Conservation (phyloP, 2,888 invertebrate genomes). For the Cylloceria caligata region DNA sequence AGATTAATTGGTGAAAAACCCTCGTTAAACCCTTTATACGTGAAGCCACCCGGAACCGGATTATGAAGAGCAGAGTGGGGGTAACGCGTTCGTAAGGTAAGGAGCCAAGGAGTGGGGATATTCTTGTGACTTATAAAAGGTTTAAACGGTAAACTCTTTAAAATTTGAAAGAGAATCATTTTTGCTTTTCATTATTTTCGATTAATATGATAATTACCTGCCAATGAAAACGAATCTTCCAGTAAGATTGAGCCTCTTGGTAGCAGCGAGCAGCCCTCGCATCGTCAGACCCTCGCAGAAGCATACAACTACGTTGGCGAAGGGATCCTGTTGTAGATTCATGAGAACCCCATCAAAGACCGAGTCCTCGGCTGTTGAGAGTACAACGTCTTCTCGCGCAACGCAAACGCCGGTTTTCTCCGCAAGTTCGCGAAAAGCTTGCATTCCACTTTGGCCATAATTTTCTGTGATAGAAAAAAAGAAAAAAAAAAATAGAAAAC, state of each 20-base stretch:
- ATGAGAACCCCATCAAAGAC: constrained; percentile 86
- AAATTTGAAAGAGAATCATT: too few relatives aligned
- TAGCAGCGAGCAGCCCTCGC: constrained; percentile 88
- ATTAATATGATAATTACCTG: constrained; percentile 85
- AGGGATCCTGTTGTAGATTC: constrained; percentile 86
- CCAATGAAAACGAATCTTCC: constrained; percentile 89
- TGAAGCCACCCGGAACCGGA: too few relatives aligned
- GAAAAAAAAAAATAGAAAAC: constrained; percentile 72
- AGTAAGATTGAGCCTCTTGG: constrained; percentile 86
- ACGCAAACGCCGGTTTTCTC: constrained; percentile 89
- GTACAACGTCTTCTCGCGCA: constrained; percentile 88
- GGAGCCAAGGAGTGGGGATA: too few relatives aligned
- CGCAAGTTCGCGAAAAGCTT: constrained; percentile 90
- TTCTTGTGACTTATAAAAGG: too few relatives aligned
- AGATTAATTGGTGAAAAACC: neutral
- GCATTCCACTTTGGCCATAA: constrained; percentile 91
- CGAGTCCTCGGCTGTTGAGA: constrained; percentile 87
- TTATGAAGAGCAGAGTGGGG: too few relatives aligned
- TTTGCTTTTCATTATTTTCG: neutral
- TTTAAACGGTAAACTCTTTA: too few relatives aligned
- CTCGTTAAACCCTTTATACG: neutral
- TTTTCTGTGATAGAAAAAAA: constrained; percentile 86
- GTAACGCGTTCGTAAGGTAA: too few relatives aligned
- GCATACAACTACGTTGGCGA: constrained; percentile 89
- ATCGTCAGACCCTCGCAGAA: constrained; percentile 93